Evolutionary conservation across 2,797 vertebrate species (phyloP).

Genomic region (Pipistrellus kuhlii): DNA sequence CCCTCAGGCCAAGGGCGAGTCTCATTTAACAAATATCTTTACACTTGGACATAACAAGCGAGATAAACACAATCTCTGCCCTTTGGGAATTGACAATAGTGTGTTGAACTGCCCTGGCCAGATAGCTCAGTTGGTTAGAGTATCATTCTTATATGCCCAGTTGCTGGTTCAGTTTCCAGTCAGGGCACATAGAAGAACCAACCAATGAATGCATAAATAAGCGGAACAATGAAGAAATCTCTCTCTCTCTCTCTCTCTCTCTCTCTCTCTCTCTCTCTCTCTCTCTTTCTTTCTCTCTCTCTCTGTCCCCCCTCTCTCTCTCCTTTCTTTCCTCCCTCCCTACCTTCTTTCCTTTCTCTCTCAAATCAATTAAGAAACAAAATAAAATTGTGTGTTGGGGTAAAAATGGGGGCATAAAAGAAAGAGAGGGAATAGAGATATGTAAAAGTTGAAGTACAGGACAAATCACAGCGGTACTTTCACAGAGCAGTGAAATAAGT

Average conservation of each 20-base stretch:
- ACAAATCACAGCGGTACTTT: neutral
- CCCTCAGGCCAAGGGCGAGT: neutral
- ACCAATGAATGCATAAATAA: neutral
- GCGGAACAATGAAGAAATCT: neutral
- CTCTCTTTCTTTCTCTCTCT: no score
- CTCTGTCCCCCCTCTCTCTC: no score
- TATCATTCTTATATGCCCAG: neutral
- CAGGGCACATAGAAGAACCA: neutral
- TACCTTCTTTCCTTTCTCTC: neutral
- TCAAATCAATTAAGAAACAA: neutral
- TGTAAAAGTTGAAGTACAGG: neutral
- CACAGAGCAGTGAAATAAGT: neutral
- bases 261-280: no score
- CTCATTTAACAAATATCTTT: neutral
- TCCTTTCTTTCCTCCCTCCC: no score
- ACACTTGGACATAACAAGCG: neutral
- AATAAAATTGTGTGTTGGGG: neutral
- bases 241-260: neutral
- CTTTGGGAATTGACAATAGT: neutral
- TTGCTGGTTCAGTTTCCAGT: neutral
- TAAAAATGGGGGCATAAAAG: neutral
- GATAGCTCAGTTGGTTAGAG: neutral
- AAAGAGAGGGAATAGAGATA: neutral
- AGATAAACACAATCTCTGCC: neutral
- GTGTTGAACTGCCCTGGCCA: neutral